Evolutionary conservation across 1,140 invertebrate genomes (phyloP), one percentile per base, ranked within the genome.

Genomic region (Lamellibrachia luymesi): DNA sequence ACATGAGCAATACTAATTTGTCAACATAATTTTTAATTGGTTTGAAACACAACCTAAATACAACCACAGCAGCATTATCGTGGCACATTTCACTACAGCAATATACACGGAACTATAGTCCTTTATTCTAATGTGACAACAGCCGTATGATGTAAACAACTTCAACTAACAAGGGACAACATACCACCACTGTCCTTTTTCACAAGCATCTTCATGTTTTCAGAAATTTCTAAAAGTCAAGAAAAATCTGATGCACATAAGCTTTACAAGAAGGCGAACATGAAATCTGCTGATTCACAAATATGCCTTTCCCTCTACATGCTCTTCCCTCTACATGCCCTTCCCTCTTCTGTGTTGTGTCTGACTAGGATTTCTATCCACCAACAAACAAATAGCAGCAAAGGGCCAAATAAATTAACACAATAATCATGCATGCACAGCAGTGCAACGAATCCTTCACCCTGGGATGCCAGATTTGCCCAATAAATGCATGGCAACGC

Each of bases 61-160:
- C 17, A 80, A 80, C 64, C 64, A 80, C 64, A 10, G 17, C 13
- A 80, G 64, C 64, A 80, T 10, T 22, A 80, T 56, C 25, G 64
- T 80, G 64, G 64, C 64, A 80, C 64, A 80, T 80, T 80, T 80
- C 64, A 80, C 64, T 80, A 80, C 64, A 80, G 64, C 64, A 80
- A 80, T 80, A 80, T 22, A 80, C 17, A 22, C 17, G 64, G 1
- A 2, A 80, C 5, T 22, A 80, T 22, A 17, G 64, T 80, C 64
- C 64, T 22, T 80, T 10, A 22, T 10, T 80, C 13, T 80, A 2
- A 80, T 22, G 25, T 80, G 64, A 80, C 64, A 80, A 80, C 64
- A 80, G 64, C 64, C 13, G 64, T 80, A 80, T 80, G 64, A 10
- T 80, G 64, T 22, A 2, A 80, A 80, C 64, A 80, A 80, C 64